phyloP scores from a whole-genome alignment of 2,113 vertebrate genomes.

The Polypterus bichir region DNA sequence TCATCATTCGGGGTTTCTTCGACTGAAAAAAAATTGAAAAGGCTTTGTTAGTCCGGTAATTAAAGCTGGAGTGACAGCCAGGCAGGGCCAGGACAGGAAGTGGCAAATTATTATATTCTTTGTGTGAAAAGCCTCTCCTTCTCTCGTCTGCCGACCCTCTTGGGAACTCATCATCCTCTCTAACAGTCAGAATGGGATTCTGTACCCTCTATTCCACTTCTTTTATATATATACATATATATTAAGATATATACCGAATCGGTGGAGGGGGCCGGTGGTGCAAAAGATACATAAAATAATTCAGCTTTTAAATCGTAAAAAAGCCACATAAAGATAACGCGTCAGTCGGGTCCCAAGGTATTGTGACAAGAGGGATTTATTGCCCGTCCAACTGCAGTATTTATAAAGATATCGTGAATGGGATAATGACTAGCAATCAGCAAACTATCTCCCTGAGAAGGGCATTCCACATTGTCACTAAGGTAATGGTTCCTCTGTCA shows the following conservation, averaged over 20 bases:
- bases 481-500: slow-evolving; percentile 58
- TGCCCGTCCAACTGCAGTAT: not conserved
- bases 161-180: slow-evolving; percentile 81
- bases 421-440: slow-evolving; percentile 45
- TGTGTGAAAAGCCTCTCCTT: slow-evolving; percentile 67
- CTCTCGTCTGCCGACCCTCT: slow-evolving; percentile 63
- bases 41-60: slow-evolving; percentile 73
- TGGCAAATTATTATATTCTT: slow-evolving; percentile 74
- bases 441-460: slow-evolving; percentile 29
- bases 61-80: slow-evolving; percentile 71
- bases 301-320: slow-evolving; percentile 8
- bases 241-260: too few species aligned
- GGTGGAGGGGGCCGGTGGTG: too few species aligned
- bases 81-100: slow-evolving; percentile 58
- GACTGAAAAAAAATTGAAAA: slow-evolving; percentile 25
- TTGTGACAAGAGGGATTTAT: too few species aligned
- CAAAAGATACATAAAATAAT: too few species aligned
- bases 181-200: slow-evolving; percentile 90
- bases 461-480: slow-evolving; percentile 39
- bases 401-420: slow-evolving; percentile 23
- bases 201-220: slow-evolving; percentile 66
- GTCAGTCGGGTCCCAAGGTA: not conserved
- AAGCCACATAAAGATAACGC: not conserved
- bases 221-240: slow-evolving; percentile 30
- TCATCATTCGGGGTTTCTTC: too few species aligned